phyloP scores from a whole-genome alignment of 2,113 vertebrate genomes.

The Gymnorhina tibicen region DNA sequence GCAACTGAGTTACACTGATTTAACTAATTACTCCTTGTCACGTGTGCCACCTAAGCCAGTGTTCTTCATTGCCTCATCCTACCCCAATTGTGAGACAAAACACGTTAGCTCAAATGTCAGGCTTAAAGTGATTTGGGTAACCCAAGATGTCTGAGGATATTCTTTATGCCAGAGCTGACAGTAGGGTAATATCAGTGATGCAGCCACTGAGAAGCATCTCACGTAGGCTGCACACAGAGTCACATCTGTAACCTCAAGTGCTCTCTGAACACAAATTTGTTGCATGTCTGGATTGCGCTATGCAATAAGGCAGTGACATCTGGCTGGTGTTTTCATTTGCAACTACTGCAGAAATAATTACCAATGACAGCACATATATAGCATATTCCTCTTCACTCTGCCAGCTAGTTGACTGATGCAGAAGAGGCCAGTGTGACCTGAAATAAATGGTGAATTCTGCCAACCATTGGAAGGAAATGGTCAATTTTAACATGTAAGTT shows the following conservation, averaged over 20 bases:
- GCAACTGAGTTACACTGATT: background rate
- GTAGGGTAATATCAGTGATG: background rate
- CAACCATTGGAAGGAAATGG: background rate
- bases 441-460: background rate
- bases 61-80: background rate
- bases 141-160: background rate
- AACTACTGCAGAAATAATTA: conserved; percentile 1
- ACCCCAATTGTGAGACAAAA: background rate
- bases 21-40: background rate
- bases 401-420: background rate
- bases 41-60: accelerated
- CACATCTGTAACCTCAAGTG: background rate
- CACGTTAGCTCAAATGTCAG: background rate
- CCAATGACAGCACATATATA: background rate
- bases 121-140: background rate
- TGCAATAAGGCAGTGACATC: background rate
- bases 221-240: background rate
- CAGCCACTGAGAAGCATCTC: background rate
- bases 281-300: background rate
- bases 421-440: background rate
- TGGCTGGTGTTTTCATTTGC: background rate
- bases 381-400: background rate
- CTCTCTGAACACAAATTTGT: background rate
- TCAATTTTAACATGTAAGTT: background rate
- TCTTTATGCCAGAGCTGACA: background rate